Conservation (phyloP, 1,140 invertebrate genomes). For the Elymnias hypermnestra region DNA sequence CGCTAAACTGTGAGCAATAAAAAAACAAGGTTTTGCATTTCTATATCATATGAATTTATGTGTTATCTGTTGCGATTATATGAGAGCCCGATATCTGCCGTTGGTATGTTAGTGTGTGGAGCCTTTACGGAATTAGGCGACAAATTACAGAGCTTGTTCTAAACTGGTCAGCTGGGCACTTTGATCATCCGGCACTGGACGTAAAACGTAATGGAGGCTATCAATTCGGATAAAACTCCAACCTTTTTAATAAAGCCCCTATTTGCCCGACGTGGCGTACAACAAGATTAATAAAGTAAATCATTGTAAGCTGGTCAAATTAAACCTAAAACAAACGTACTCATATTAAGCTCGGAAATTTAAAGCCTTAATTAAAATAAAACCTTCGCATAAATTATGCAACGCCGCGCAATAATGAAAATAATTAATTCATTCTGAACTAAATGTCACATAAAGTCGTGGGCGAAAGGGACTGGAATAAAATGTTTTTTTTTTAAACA, state of each 20-base stretch:
- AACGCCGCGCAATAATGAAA: conserved; percentile 60
- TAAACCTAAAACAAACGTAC: conserved; percentile 34
- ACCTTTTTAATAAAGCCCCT: conserved; percentile 29
- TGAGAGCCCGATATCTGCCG: no score
- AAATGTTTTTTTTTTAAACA: conserved; percentile 61
- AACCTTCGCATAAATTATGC: conserved; percentile 59
- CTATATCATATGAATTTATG: no score
- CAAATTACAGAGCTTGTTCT: conserved; percentile 22
- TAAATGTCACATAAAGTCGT: conserved; percentile 71
- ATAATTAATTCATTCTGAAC: conserved; percentile 64
- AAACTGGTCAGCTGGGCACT: conserved; percentile 21
- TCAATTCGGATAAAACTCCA: conserved; percentile 26
- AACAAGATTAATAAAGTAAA: conserved; percentile 31
- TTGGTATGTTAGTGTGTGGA: no score
- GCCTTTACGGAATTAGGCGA: conserved; percentile 18
- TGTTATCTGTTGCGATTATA: no score
- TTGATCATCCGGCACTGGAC: conserved; percentile 23
- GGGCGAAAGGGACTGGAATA: conserved; percentile 55
- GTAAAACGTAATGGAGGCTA: conserved; percentile 26
- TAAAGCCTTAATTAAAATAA: conserved; percentile 60
- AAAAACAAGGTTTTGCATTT: no score
- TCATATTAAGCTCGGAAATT: conserved; percentile 29
- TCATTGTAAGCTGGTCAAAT: conserved; percentile 32
- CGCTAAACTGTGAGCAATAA: no score
- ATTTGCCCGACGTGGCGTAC: conserved; percentile 22